A percentile compares a stretch with the other conserved stretches of the same genome.
phyloP scores from a whole-genome alignment of 2,888 invertebrate species.

The Mellilla xanthometata region DNA sequence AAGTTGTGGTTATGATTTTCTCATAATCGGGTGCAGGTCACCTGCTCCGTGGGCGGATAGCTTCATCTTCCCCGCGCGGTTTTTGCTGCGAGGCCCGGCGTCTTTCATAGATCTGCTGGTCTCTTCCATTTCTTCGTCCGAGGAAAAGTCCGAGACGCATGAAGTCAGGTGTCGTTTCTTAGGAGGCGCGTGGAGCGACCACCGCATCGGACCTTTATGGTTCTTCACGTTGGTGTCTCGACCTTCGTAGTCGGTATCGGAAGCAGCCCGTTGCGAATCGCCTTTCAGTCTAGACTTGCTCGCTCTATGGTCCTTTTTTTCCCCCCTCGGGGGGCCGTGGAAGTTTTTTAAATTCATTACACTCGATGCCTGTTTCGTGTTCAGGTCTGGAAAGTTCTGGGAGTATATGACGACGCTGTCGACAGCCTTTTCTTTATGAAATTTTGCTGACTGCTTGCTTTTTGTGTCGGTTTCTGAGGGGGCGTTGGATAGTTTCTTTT shows the following conservation, averaged over 20 bases:
- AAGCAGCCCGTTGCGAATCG: conserved; percentile 64
- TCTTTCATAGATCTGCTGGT: conserved; percentile 56
- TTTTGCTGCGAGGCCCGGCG: conserved; percentile 59
- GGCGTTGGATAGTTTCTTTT: conserved; percentile 50
- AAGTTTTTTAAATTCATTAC: conserved; percentile 79
- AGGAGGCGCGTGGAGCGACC: conserved; percentile 65
- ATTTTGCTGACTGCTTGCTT: conserved; percentile 59
- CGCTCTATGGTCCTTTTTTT: conserved; percentile 71
- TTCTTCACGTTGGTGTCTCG: conserved; percentile 49
- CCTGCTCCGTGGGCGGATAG: conserved; percentile 74
- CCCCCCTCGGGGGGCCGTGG: conserved; percentile 80
- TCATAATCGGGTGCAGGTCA: conserved; percentile 68
- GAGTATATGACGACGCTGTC: conserved; percentile 74
- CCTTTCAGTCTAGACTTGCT: conserved; percentile 57
- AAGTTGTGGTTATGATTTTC: conserved; percentile 60
- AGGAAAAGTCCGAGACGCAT: conserved; percentile 69
- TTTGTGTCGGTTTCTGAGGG: conserved; percentile 50
- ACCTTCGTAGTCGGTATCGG: conserved; percentile 71
- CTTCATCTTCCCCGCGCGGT: conserved; percentile 57
- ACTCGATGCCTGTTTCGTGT: conserved; percentile 63
- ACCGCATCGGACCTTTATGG: conserved; percentile 63
- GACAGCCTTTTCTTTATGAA: conserved; percentile 68
- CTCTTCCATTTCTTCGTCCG: conserved; percentile 65
- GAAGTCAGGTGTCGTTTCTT: conserved; percentile 68
- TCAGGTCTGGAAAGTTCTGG: conserved; percentile 73